These are phyloP conservation scores for Tetrao urogallus DNA, from an alignment of 2,113 vertebrate genomes.

Conservation along the genomic window DNA sequence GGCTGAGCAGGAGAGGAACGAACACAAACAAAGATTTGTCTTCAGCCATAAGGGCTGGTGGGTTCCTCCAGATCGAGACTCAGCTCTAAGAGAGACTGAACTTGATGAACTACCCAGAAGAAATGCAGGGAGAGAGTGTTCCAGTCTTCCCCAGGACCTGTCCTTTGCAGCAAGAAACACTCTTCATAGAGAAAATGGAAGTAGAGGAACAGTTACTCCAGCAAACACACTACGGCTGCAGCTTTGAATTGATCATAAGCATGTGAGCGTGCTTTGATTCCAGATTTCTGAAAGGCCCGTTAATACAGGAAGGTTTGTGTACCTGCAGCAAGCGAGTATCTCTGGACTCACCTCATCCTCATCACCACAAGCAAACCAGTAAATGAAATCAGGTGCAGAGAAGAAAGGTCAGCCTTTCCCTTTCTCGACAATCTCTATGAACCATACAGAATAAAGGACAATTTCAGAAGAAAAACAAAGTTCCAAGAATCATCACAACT, in stretches of 20 bases:
- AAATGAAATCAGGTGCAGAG: not conserved
- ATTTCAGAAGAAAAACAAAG: conserved; percentile 58
- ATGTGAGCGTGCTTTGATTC: not conserved
- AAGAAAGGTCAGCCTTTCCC: not conserved
- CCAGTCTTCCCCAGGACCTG: not conserved
- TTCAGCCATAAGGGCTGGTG: not conserved
- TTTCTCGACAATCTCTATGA: not conserved
- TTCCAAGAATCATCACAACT: conserved; percentile 72
- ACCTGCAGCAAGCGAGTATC: not conserved
- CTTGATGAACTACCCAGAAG: not conserved
- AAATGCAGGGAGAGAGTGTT: not conserved
- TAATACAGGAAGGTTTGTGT: not conserved
- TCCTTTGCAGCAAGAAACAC: not conserved
- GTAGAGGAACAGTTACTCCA: not conserved
- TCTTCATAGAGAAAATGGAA: not conserved
- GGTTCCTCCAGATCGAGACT: not conserved
- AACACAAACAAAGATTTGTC: not conserved
- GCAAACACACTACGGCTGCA: not conserved
- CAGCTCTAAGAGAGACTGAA: not conserved
- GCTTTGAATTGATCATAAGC: not conserved
- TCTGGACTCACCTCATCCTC: not conserved
- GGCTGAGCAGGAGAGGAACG: not conserved
- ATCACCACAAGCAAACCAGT: not conserved
- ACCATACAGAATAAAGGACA: not conserved
- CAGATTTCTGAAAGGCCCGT: not conserved